Evolutionary conservation across 2,113 vertebrate genomes (phyloP).

Genomic region (Cnemophilus loriae): DNA sequence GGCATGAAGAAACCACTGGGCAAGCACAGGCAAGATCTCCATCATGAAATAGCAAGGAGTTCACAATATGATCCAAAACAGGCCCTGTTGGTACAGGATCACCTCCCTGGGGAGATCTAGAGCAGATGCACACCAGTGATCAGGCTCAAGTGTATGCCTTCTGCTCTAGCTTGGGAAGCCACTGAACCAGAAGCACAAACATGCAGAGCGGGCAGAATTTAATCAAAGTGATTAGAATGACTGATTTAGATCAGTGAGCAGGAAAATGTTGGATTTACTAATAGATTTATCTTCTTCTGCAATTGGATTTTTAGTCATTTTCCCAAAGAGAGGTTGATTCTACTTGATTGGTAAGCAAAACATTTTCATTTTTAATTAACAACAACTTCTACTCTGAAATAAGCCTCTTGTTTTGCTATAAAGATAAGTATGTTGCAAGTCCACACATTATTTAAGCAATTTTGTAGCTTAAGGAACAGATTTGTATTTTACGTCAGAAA

Average conservation of each 20-base stretch:
- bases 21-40: not conserved
- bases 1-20: not conserved
- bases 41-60: not conserved
- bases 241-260: not conserved
- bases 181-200: not conserved
- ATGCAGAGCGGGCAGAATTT: not conserved
- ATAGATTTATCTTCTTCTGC: not conserved
- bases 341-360: not conserved
- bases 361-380: not conserved
- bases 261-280: not conserved
- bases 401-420: not conserved
- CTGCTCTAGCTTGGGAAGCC: not conserved
- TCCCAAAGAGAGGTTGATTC: not conserved
- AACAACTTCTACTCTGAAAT: not conserved
- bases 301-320: not conserved
- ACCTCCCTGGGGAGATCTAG: not conserved
- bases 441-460: not conserved
- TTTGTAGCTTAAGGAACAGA: not conserved
- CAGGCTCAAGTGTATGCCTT: not conserved
- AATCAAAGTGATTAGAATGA: not conserved
- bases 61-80: rapidly evolving
- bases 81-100: not conserved
- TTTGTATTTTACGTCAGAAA: not conserved
- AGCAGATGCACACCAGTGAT: not conserved
- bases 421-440: not conserved